Evolutionary conservation across 2,113 vertebrate genomes (phyloP).

Genomic region (Forbesichthys agassizii): DNA sequence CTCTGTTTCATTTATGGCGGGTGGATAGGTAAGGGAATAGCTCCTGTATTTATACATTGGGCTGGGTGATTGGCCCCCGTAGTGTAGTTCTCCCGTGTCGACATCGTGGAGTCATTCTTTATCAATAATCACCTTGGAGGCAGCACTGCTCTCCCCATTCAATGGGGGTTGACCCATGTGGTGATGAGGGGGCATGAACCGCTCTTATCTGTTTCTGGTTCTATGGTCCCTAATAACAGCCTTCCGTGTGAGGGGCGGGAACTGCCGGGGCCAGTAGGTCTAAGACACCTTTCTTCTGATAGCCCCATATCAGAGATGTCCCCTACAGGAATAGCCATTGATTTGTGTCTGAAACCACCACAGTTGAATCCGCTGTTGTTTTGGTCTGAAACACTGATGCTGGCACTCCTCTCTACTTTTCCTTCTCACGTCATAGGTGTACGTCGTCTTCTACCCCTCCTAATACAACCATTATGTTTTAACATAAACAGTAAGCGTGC

Average conservation of each 20-base stretch:
- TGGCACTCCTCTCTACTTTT: too few species aligned
- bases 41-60: conserved; percentile 71
- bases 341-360: too few species aligned
- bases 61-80: conserved; percentile 53
- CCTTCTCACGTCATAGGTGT: too few species aligned
- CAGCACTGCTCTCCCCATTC: conserved; percentile 40
- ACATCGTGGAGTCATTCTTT: conserved; percentile 65
- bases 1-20: conserved; percentile 64
- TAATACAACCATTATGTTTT: too few species aligned
- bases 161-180: conserved; percentile 63
- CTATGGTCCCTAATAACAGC: conserved; percentile 34
- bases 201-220: conserved; percentile 58
- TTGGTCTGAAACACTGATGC: too few species aligned
- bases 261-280: conserved; percentile 10
- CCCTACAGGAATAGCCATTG: too few species aligned
- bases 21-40: conserved; percentile 65
- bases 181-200: conserved; percentile 50
- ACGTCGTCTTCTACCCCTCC: not conserved
- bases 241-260: conserved; percentile 14
- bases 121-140: conserved; percentile 74
- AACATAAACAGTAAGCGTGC: too few species aligned
- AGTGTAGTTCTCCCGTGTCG: conserved; percentile 58
- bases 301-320: conserved; percentile 8
- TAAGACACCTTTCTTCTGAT: not conserved
- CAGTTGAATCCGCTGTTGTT: too few species aligned